Base-by-base conservation (phyloP, 2,888 invertebrate species). In the Panopea generosa region DNA sequence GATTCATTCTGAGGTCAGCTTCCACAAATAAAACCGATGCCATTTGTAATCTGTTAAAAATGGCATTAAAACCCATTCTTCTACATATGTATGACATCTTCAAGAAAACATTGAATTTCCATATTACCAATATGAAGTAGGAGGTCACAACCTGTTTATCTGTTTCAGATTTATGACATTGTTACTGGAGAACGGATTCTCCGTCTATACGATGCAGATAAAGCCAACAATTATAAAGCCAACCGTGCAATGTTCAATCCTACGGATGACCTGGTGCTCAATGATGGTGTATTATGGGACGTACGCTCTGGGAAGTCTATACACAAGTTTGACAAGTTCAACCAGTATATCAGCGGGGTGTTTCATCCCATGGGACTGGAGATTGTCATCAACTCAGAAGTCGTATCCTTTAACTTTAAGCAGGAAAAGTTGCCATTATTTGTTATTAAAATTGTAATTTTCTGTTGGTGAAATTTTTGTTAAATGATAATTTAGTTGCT, bases 321-420 rank as follows among this genome's bases (percentile, higher is more conserved):
- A 53, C 98, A 99, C 93, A 98, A 99, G 92, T 97, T 99, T 91
- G 99, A 99, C 93, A 99, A 99, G 93, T 94, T 99, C 40, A 99
- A 99, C 94, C 97, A 98, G 91, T 96, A 96, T 49, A 95, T 98
- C 68, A 98, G 97, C 90, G 99, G 99, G 0, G 96, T 98, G 6
- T 99, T 99, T 90, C 98, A 99, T 94, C 98, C 98, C 0, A 97
- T 97, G 91, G 98, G 98, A 0, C 94, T 97, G 77, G 98, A 99
- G 94, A 97, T 98, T 47, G 97, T 99, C 89, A 98, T 99, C 66
- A 99, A 99, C 91, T 97, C 98, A 0, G 99, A 99, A 95, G 97
- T 94, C 82, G 94, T 94, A 90, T 87, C 93, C 90, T 91, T 90
- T 72, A 1, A 1, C 4, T 9, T 18, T 29, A 56, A 18, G n/a